Evolutionary conservation across 1,140 invertebrate genomes (phyloP).

Genomic region (Ptiloglossa arizonensis): DNA sequence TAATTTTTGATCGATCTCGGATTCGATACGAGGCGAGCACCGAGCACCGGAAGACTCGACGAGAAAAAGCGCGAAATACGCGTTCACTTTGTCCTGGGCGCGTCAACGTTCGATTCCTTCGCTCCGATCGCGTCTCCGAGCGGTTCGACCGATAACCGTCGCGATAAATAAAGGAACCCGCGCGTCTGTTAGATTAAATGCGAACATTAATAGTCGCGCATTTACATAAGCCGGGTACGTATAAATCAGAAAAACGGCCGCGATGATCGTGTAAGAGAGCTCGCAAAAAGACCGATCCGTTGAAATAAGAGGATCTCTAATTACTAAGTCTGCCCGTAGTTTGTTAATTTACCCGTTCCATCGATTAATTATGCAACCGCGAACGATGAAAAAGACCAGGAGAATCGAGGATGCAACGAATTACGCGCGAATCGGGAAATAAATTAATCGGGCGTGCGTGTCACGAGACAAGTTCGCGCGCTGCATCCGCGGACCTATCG

Average conservation of each 20-base stretch:
- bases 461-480: neutral
- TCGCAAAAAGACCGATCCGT: too few species aligned
- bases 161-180: conserved; percentile 7
- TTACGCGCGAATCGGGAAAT: conserved; percentile 18
- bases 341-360: conserved; percentile 12
- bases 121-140: neutral
- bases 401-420: conserved; percentile 9
- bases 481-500: neutral
- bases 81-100: neutral
- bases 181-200: conserved; percentile 9
- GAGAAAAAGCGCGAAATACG: neutral
- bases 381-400: conserved; percentile 6
- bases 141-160: neutral
- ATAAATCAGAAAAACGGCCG: conserved; percentile 22
- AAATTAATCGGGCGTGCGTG: conserved; percentile 29
- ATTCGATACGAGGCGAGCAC: neutral
- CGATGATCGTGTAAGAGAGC: conserved; percentile 4
- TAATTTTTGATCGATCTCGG: neutral
- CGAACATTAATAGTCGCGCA: conserved; percentile 18
- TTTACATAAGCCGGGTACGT: neutral
- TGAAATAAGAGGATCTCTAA: conserved; percentile 31
- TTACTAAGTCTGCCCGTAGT: conserved; percentile 5
- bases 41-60: too few species aligned
- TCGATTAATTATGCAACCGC: conserved; percentile 40
- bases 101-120: neutral